Percentiles rank a stretch among this genome's conserved stretches.
Evolutionary conservation across 2,888 invertebrate genomes (phyloP).

Genomic region (Netelia virgata): DNA sequence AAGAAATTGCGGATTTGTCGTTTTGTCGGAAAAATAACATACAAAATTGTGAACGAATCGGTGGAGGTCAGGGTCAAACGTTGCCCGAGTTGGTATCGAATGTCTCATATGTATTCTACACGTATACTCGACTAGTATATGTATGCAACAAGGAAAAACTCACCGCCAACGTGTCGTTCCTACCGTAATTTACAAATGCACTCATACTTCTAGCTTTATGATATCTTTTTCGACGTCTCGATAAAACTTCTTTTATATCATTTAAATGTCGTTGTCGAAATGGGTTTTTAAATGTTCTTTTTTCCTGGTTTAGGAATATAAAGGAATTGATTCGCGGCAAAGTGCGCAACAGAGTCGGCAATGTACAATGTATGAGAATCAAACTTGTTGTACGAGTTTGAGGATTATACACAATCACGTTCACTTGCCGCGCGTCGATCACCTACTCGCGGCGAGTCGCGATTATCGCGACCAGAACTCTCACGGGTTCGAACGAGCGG

Average conservation of each 20-base stretch:
- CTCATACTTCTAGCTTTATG: constrained; percentile 71
- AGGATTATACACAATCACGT: constrained; percentile 54
- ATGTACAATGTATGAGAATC: constrained; percentile 26
- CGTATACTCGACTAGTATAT: constrained; percentile 1
- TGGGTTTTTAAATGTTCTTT: not conserved
- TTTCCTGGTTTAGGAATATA: not conserved
- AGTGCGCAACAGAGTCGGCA: not conserved
- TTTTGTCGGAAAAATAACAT: not conserved
- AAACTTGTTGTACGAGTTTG: constrained; percentile 46
- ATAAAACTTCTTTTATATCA: not conserved
- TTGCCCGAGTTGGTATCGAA: not conserved
- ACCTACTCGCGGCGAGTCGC: constrained; percentile 65
- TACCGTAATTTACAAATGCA: constrained; percentile 74
- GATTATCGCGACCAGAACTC: constrained; percentile 58
- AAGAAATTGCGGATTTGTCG: not conserved
- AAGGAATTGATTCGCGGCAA: constrained; percentile 1
- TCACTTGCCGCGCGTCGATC: constrained; percentile 41
- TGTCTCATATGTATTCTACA: not conserved
- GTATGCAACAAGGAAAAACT: constrained; percentile 71
- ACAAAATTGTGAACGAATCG: not conserved
- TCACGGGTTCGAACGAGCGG: constrained; percentile 50
- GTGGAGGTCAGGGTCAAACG: not conserved
- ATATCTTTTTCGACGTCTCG: constrained; percentile 1
- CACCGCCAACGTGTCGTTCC: constrained; percentile 75
- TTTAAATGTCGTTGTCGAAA: not conserved